Percentiles rank a stretch among this genome's conserved stretches.
Evolutionary conservation across 2,888 invertebrate species (phyloP).

Genomic region (Spatulosminthurus flaviceps): DNA sequence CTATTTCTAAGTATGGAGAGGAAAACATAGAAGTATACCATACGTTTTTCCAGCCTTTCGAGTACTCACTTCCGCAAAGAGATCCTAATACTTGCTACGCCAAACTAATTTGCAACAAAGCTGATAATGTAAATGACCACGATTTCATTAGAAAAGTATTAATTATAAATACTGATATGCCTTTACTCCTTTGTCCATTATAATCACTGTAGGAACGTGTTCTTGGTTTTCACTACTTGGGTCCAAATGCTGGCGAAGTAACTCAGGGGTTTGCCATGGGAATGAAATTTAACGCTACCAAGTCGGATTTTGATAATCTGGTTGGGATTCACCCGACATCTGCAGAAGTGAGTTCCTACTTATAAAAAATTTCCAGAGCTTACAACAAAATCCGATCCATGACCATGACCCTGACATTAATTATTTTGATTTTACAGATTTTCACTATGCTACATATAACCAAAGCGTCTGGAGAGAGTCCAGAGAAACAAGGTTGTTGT

Average conservation of each 20-base stretch:
- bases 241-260: constrained; percentile 91
- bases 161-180: too few species aligned
- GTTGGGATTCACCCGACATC: constrained; percentile 74
- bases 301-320: constrained; percentile 70
- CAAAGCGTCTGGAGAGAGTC: too few species aligned
- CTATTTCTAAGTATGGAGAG: constrained; percentile 74
- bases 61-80: constrained; percentile 92
- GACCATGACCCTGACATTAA: too few species aligned
- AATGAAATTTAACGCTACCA: constrained; percentile 76
- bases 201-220: constrained; percentile 68
- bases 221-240: constrained; percentile 88
- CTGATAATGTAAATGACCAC: constrained; percentile 62
- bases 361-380: too few species aligned
- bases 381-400: too few species aligned
- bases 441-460: too few species aligned
- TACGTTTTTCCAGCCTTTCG: constrained; percentile 92
- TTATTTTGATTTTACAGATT: too few species aligned
- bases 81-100: constrained; percentile 89
- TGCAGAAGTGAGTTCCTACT: constrained; percentile 47
- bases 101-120: constrained; percentile 78
- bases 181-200: too few species aligned
- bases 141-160: too few species aligned
- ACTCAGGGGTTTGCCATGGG: constrained; percentile 94
- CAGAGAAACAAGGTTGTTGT: too few species aligned
- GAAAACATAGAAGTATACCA: constrained; percentile 91